A percentile compares a stretch with the other conserved stretches of the same genome.
These are phyloP conservation scores for Stegophylla sp. DNA, from an alignment of 2,888 invertebrate genomes.

Conservation along the genomic window DNA sequence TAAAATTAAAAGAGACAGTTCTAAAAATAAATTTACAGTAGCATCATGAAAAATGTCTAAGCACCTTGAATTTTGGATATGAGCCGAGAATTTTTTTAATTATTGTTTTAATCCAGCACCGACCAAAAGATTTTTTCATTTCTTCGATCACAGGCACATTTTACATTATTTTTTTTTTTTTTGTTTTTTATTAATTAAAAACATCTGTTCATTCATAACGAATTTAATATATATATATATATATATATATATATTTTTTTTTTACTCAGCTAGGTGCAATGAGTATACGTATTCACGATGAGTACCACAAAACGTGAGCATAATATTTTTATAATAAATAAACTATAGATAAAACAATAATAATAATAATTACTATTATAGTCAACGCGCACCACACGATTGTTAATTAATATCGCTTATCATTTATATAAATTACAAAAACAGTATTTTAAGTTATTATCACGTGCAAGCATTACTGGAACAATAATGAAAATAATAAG, in stretches of 20 bases:
- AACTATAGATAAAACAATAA: too few relatives aligned
- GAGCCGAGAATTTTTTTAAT: slow-evolving; percentile 52
- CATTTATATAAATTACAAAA: background rate
- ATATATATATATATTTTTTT: too few relatives aligned
- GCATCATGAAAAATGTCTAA: slow-evolving; percentile 51
- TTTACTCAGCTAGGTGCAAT: too few relatives aligned
- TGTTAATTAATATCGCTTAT: background rate
- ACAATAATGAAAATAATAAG: background rate
- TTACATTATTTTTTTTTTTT: background rate
- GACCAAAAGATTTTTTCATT: background rate
- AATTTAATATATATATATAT: too few relatives aligned
- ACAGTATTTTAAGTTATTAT: background rate
- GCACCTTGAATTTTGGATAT: slow-evolving; percentile 51
- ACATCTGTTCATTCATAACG: too few relatives aligned
- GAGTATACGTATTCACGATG: too few relatives aligned
- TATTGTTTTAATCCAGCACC: slow-evolving; percentile 51
- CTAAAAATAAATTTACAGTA: slow-evolving; percentile 46
- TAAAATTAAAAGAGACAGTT: slow-evolving; percentile 47
- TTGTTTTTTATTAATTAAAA: too few relatives aligned
- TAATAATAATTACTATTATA: too few relatives aligned
- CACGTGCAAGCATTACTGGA: background rate
- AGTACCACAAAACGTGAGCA: too few relatives aligned
- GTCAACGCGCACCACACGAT: background rate
- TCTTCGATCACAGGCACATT: slow-evolving; percentile 4
- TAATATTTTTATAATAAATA: too few relatives aligned